Evolutionary conservation across 2,113 vertebrate species (phyloP), one percentile per base, ranked within the genome.

Genomic region (Circaetus gallicus): DNA sequence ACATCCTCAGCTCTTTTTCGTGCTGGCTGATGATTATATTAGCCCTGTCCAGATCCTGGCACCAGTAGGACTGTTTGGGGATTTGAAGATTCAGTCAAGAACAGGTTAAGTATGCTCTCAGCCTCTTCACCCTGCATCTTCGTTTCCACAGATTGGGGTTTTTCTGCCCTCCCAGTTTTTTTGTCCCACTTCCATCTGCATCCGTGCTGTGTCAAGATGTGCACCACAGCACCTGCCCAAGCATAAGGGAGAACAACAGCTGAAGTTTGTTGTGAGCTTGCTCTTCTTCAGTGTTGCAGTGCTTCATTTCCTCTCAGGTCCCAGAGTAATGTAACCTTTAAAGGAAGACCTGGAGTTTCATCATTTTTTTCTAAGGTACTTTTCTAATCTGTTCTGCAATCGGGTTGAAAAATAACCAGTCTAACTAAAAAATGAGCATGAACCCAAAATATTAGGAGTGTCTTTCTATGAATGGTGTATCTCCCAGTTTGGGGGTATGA

Each of bases 1-100:
- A 29, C 20, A 65, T 36, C 25, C 25, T 61, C 50, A 70, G 1
- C 3, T 28, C 12, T 55, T 18, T 69, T 61, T 34, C 0, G 0
- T 26, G 19, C 43, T 89, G 20, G 8, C 5, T 22, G 3, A 26
- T 38, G 17, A 70, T 29, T 28, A 2, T 8, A 34, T 25, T 38
- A 79, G 19, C 3, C 47, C 32, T 47, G 9, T 19, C n/a, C 31
- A 22, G 38, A 66, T 13, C 16, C n/a, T 42, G 20, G 34, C 17
- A 61, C 2, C 10, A 25, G 2, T 7, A 65, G 12, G 15, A 62
- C 28, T 4, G 2, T 19, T 61, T 61, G 6, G 6, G 7, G 6
- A 34, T 32, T 47, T 89, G 34, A 52, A 72, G 28, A 43, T 12
- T 38, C 25, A 10, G 9, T 43, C 67, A 81, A 61, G 38, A 89